phyloP scores from a whole-genome alignment of 2,113 vertebrate genomes.

The Origma solitaria region DNA sequence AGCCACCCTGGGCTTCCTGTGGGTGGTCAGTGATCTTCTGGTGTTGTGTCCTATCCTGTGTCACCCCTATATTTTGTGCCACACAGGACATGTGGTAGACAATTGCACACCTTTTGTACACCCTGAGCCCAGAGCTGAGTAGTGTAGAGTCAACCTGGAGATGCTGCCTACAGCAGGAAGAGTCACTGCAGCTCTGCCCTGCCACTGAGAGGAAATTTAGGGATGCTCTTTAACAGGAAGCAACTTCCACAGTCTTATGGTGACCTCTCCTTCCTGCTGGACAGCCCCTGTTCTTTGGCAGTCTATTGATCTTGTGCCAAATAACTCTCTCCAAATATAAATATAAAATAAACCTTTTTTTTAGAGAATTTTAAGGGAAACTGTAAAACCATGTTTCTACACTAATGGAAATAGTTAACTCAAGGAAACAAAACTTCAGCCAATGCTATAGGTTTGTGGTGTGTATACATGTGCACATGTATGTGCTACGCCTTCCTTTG shows the following conservation, averaged over 20 bases:
- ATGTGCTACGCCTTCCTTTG: neutral
- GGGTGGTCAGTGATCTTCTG: too few relatives aligned
- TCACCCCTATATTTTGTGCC: neutral
- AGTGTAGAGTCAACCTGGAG: neutral
- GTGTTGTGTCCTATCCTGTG: neutral
- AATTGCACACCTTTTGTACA: neutral
- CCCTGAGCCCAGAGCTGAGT: neutral
- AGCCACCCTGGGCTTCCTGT: neutral
- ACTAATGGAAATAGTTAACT: neutral
- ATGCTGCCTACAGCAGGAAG: accelerated
- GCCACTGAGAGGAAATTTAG: accelerated
- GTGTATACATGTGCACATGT: accelerated
- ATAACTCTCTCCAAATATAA: neutral
- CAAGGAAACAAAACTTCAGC: neutral
- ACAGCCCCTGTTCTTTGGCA: neutral
- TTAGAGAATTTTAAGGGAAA: neutral
- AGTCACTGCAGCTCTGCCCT: neutral
- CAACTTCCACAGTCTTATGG: neutral
- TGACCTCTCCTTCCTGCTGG: neutral
- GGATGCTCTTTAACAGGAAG: neutral
- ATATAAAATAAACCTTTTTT: neutral
- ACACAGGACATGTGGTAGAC: accelerated
- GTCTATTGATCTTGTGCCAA: neutral
- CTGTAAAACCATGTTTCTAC: neutral
- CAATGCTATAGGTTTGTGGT: neutral